Evolutionary conservation across 2,797 vertebrate species (phyloP).

Genomic region (Diplodus sargus): DNA sequence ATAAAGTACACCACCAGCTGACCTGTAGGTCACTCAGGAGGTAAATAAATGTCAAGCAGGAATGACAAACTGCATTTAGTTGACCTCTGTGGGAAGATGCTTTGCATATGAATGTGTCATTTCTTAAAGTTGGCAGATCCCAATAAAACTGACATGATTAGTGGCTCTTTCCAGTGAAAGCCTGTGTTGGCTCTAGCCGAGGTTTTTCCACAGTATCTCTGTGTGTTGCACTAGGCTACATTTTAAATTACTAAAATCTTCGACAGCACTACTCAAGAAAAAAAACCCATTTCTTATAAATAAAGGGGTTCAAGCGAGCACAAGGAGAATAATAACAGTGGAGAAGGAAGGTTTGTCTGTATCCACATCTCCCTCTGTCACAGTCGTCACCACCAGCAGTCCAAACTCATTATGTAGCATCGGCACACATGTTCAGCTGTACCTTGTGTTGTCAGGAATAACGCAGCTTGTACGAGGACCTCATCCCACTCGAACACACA

Average conservation of each 20-base stretch:
- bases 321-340: neutral
- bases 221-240: neutral
- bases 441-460: conserved; percentile 24
- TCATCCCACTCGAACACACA: conserved; percentile 33
- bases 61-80: neutral
- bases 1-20: neutral
- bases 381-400: neutral
- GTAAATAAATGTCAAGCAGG: neutral
- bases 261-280: neutral
- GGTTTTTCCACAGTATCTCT: neutral
- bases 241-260: conserved; percentile 16
- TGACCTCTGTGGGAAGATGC: neutral
- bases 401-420: conserved; percentile 1
- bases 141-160: neutral
- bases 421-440: conserved; percentile 38
- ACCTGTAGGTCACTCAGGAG: conserved; percentile 4
- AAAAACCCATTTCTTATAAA: neutral
- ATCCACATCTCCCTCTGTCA: neutral
- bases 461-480: conserved; percentile 31
- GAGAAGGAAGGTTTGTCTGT: neutral
- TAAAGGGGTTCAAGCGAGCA: conserved; percentile 17
- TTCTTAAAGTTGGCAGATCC: neutral
- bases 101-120: neutral
- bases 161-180: neutral
- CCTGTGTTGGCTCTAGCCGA: neutral